A percentile compares a stretch with the other conserved stretches of the same genome.
Conservation (phyloP, 2,113 vertebrate genomes). For the Columba janthina region DNA sequence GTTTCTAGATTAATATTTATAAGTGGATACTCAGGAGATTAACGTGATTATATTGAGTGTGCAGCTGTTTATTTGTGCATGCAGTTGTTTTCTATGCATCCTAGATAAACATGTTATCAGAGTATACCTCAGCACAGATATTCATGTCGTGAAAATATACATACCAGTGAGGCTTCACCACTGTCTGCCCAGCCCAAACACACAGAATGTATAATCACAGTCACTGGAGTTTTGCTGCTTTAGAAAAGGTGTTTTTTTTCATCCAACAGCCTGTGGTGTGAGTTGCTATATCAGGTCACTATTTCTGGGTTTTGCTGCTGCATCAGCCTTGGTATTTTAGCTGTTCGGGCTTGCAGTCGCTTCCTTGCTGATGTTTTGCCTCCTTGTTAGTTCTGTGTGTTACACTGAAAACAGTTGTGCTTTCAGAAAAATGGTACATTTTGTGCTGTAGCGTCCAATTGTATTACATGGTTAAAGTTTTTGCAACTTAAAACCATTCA, state of each 20-base stretch:
- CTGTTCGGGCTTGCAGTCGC: neutral
- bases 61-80: neutral
- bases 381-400: neutral
- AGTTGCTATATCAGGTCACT: neutral
- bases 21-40: neutral
- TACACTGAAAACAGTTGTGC: neutral
- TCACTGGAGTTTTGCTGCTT: neutral
- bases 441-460: neutral
- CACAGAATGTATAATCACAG: neutral
- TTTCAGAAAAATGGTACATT: neutral
- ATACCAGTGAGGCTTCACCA: neutral
- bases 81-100: neutral
- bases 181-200: neutral
- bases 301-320: neutral
- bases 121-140: neutral
- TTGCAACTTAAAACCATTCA: neutral
- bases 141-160: neutral
- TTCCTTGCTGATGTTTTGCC: neutral
- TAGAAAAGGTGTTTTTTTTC: neutral
- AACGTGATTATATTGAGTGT: neutral
- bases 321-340: slow-evolving; percentile 7
- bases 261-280: neutral
- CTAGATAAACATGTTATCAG: neutral
- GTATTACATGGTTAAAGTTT: neutral
- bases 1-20: neutral